Conservation (phyloP, 2,113 vertebrate species). For the Coryphaenoides rupestris region DNA sequence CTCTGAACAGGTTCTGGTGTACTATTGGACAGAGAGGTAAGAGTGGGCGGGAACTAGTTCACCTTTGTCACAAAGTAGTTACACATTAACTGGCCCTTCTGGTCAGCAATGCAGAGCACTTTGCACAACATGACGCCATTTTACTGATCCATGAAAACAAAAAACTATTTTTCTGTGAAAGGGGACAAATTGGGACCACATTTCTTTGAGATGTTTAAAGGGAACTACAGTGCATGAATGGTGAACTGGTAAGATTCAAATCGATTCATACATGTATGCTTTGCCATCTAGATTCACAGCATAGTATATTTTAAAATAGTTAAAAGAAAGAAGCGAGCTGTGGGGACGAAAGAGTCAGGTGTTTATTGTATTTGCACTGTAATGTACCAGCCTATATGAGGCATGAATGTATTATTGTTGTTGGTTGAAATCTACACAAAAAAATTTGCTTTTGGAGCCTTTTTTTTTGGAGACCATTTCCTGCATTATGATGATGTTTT, state of each 20-base stretch:
- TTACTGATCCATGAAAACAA: slow-evolving; percentile 27
- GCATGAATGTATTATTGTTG: too few species aligned
- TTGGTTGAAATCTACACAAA: too few species aligned
- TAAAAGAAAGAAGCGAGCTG: too few species aligned
- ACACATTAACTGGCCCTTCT: slow-evolving; percentile 69
- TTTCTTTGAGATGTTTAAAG: background rate
- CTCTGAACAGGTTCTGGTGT: slow-evolving; percentile 26
- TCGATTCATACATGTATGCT: too few species aligned
- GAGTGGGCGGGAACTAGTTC: slow-evolving; percentile 37
- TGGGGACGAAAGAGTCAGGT: too few species aligned
- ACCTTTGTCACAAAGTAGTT: slow-evolving; percentile 58
- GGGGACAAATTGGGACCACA: slow-evolving; percentile 5
- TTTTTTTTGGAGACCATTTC: too few species aligned
- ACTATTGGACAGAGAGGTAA: slow-evolving; percentile 38
- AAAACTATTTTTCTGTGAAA: slow-evolving; percentile 23
- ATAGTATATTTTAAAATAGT: too few species aligned
- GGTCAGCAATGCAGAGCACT: slow-evolving; percentile 55
- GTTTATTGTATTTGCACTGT: too few species aligned
- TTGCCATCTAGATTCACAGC: too few species aligned
- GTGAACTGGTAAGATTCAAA: background rate
- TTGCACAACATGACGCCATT: slow-evolving; percentile 63
- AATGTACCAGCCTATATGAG: too few species aligned
- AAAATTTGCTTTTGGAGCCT: too few species aligned
- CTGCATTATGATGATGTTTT: too few species aligned
- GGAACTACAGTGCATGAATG: background rate